Base-by-base conservation (phyloP, 2,113 vertebrate species). In the Oophaga pumilio region DNA sequence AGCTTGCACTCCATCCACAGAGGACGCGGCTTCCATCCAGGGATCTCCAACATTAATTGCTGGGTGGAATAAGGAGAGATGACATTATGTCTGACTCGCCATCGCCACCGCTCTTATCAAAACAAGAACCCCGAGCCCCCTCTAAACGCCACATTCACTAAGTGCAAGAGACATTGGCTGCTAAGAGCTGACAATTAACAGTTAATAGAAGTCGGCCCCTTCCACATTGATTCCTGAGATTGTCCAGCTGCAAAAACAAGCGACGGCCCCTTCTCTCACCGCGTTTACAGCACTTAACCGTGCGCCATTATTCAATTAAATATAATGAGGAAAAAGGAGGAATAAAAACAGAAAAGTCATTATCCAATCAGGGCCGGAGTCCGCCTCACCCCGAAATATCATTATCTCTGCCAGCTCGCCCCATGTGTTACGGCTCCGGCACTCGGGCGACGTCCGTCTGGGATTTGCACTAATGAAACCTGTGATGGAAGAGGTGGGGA, bases 231-330 rank as follows among this genome's bases (percentile, higher is more conserved):
- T 82, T 74, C 28, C 80, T 82, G 78, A 57, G 77, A 87, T 33
- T 49, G 33, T 82, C 86, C 86, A 88, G 79, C 86, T 88, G 86
- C 68, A 60, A 83, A 88, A 88, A 88, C 82, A 88, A 83, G 56
- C 33, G 56, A n/a, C 17, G 33, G 56, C 43, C 33, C 74, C 59
- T 18, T n/a, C 57, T 60, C 78, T 52, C 17, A 7, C 64, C 64
- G 86, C 78, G 81, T 82, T 74, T 82, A 81, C 62, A 53, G 69
- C 69, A 76, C 86, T 83, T 87, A 82, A 88, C 86, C 69, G 71
- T n/a, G 64, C n/a, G 14, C 86, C 64, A 88, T 88, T 88, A 88
- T 88, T 88, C 80, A 83, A 88, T 88, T 88, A 88, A 82, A 74
- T 88, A 83, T 82, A 88, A 88, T 83, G 86, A 83, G 80, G 53